Base-by-base conservation (phyloP, 2,888 invertebrate genomes). In the Mythimna loreyi region DNA sequence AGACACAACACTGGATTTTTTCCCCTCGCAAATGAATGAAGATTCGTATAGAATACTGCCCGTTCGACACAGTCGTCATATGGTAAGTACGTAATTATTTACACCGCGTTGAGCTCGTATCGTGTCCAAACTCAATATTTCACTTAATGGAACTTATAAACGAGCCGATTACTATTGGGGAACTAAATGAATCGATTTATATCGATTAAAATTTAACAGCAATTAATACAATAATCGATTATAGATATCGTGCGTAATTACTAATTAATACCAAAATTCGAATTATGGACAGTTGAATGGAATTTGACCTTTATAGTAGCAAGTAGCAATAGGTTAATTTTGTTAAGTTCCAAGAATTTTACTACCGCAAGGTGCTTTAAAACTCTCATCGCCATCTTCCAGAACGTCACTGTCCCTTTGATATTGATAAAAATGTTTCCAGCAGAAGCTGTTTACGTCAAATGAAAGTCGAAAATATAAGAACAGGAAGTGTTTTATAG, bases 61-160 rank as follows among this genome's bases (percentile, higher is more conserved):
- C 50, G 55, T 53, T 53, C 71, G 57, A 72, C 68, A 60, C 58
- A 67, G 62, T 73, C 65, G 56, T 75, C 77, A 58, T 73, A 80
- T 50, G 60, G 50, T 68, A 75, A 67, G 71, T 68, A 66, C 72
- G 66, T 67, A 67, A 67, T 82, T 72, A 74, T 69, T 80, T 82
- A 78, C 65, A 60, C 60, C 67, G 64, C 66, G 66, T 68, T 47
- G 57, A n/a, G 49, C 40, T 67, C 63, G 55, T 75, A 60, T 81
- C 82, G 82, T 83, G 83, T 80, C 63, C 62, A 60, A 75, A 70
- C 75, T 65, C 80, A 80, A 83, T 83, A 83, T 74, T 80, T 83
- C 71, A 82, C 75, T 68, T 61, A 76, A 69, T 75, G 58, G 59
- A 68, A 66, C 66, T 76, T 68, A 65, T 62, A 67, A 73, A 78